Percentiles rank a stretch among this genome's conserved stretches.
These are phyloP conservation scores for Ophiothrix spiculata DNA, from an alignment of 35 echinoderm and acorn worm species.

Conservation along the genomic window DNA sequence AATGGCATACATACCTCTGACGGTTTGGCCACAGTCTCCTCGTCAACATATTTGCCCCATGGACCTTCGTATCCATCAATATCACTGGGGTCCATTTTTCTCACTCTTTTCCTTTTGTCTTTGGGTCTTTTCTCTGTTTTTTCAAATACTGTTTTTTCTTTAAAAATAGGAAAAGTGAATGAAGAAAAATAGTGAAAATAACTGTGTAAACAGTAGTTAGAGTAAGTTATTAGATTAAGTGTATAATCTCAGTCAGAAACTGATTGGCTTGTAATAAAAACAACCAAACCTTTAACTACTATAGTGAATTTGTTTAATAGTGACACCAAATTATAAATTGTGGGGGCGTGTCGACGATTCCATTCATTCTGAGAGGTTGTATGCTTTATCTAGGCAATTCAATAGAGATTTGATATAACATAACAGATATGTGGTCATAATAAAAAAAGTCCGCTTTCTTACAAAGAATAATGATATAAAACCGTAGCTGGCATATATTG, in stretches of 20 bases:
- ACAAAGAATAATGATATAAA: too few species aligned
- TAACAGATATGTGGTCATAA: too few species aligned
- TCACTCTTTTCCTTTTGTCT: conserved; percentile 86
- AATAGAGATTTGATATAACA: too few species aligned
- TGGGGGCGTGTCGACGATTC: too few species aligned
- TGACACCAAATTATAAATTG: too few species aligned
- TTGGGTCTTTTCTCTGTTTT: conserved; percentile 54
- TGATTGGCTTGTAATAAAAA: background rate
- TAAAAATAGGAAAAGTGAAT: conserved; percentile 1
- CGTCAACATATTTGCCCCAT: conserved; percentile 97
- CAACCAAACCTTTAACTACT: background rate
- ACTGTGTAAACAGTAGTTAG: background rate
- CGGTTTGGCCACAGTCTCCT: conserved; percentile 81
- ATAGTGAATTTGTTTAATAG: too few species aligned
- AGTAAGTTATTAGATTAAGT: too few species aligned
- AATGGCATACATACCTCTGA: conserved; percentile 91
- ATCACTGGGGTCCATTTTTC: conserved; percentile 69
- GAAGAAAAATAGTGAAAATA: background rate
- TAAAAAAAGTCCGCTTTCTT: too few species aligned
- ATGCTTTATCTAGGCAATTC: too few species aligned
- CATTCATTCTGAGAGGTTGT: too few species aligned
- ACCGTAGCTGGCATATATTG: too few species aligned
- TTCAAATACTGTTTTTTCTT: conserved; percentile 96
- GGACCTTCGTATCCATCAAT: conserved; percentile 92
- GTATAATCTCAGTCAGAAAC: too few species aligned